Evolutionary conservation across 2,113 vertebrate species (phyloP).

Genomic region (Ictalurus furcatus): DNA sequence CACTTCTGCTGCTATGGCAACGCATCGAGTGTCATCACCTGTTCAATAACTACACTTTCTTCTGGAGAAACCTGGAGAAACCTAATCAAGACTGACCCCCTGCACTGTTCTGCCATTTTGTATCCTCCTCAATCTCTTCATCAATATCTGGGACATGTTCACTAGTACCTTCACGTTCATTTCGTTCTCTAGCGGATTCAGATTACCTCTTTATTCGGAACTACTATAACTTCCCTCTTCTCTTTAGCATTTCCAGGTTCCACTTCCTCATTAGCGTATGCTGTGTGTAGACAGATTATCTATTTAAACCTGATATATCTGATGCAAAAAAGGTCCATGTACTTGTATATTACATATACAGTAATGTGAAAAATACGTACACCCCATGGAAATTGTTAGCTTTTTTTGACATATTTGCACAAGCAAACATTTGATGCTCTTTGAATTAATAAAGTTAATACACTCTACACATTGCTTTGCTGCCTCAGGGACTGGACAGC

Average conservation of each 20-base stretch:
- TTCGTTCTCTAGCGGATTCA: not conserved
- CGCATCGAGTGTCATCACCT: not conserved
- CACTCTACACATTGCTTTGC: no score
- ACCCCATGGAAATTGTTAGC: no score
- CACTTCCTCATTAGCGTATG: not conserved
- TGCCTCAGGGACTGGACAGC: no score
- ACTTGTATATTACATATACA: not conserved
- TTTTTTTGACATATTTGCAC: no score
- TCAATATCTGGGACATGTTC: not conserved
- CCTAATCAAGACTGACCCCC: not conserved
- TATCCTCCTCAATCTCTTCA: not conserved
- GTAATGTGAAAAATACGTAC: no score
- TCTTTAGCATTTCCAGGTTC: not conserved
- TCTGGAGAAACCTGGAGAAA: not conserved
- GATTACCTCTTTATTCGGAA: not conserved
- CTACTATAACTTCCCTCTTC: not conserved
- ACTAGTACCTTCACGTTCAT: not conserved
- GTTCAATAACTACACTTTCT: not conserved
- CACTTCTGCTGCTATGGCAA: not conserved
- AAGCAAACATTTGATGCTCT: no score
- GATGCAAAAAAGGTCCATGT: not conserved
- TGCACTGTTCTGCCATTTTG: not conserved
- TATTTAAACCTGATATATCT: not conserved
- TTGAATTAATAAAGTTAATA: no score
- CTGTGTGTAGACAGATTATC: not conserved